Percentiles rank a stretch among this genome's conserved stretches.
These are phyloP conservation scores for Chrysotoxum bicinctum DNA, from an alignment of 2,888 invertebrate species.

Conservation along the genomic window DNA sequence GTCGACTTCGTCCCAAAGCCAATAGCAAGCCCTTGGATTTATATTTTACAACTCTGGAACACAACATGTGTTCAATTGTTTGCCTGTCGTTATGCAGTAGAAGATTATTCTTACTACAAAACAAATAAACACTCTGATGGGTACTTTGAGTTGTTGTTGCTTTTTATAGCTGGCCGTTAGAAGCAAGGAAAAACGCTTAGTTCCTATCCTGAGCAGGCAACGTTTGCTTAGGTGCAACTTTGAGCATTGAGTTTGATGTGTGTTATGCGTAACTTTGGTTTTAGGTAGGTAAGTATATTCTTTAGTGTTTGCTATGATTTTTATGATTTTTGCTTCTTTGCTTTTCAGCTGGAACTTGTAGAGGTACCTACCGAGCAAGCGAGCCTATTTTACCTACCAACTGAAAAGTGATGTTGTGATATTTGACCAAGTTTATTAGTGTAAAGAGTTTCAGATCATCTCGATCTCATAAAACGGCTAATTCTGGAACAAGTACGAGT, in stretches of 20 bases:
- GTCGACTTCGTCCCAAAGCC: neutral
- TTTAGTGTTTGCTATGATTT: constrained; percentile 37
- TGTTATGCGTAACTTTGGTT: constrained; percentile 22
- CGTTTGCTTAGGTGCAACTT: constrained; percentile 62
- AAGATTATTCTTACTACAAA: constrained; percentile 63
- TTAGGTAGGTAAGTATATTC: neutral
- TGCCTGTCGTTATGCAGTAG: constrained; percentile 56
- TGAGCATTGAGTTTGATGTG: neutral
- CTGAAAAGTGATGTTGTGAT: neutral
- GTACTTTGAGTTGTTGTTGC: constrained; percentile 22
- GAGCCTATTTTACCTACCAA: too few species aligned
- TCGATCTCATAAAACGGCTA: constrained; percentile 58
- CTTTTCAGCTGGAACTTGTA: neutral
- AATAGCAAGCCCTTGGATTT: constrained; percentile 38
- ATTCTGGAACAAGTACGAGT: constrained; percentile 52
- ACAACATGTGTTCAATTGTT: constrained; percentile 71
- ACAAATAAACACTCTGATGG: constrained; percentile 56
- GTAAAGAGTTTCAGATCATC: constrained; percentile 16
- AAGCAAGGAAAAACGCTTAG: neutral
- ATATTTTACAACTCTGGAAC: constrained; percentile 65
- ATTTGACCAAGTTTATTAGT: constrained; percentile 52
- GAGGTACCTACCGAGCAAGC: too few species aligned
- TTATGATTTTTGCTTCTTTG: constrained; percentile 35
- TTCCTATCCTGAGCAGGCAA: neutral
- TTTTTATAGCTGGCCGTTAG: neutral